Evolutionary conservation across 53 echinoderm and acorn worm genomes (phyloP), one percentile per base, ranked within the genome.

Genomic region (Stichopus horrens): DNA sequence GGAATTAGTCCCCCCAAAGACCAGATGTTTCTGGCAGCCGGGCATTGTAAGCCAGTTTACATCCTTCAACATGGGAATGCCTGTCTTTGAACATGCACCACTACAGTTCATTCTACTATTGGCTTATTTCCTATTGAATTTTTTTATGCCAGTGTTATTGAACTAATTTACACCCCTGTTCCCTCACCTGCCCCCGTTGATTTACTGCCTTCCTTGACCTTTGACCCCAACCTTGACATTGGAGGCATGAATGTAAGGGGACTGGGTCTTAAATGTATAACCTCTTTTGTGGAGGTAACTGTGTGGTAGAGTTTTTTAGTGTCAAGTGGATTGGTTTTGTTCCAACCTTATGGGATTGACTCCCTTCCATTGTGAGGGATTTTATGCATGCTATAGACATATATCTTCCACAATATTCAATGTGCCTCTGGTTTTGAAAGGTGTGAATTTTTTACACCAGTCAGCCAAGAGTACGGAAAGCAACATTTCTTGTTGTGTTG

Each of bases 81-180:
- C 37, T 37, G 37, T 37, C 37, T 37, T 37, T 37, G 37, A 71
- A 71, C 71, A 71, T 71, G 71, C 37, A 71, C 19, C n/a, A 71
- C 71, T 71, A 71, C 37, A 16, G 71, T 71, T 71, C 71, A 71
- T 71, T 71, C 18, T 71, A 71, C 71, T 71, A 71, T 71, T 19
- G 18, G 16, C n/a, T 71, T 71, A 71, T 71, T 13, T 20, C 71
- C 71, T 0, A 0, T 71, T 71, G 71, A 71, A 71, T 71, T 37
- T 37, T 37, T 71, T 71, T 71, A 54, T 55, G 81, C 53, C 19
- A 21, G 56, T 81, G 58, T 54, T 81, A 81, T 81, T 81, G 81
- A 56, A 81, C 81, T 81, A 81, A 81, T 81, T 81, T 58, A 58
- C 81, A 81, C 81, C 54, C 58, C 71, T 81, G 19, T 81, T 81